Percentiles rank a stretch among this genome's conserved stretches.
These are phyloP conservation scores for Dysmachus trigonus DNA, from an alignment of 2,888 invertebrate species.

Conservation along the genomic window DNA sequence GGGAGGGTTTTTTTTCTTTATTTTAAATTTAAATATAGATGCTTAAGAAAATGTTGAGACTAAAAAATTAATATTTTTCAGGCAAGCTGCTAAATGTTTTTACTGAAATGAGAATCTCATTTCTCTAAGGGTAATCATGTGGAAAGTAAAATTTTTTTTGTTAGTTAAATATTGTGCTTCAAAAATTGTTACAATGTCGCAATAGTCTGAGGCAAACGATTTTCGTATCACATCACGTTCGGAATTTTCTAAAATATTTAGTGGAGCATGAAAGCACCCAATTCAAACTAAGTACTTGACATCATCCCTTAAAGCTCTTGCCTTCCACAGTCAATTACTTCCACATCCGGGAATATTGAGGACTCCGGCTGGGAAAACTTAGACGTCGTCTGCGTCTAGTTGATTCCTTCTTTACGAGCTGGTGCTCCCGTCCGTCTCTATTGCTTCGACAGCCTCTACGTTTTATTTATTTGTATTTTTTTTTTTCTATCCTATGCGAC, in stretches of 20 bases:
- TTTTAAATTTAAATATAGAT: background rate
- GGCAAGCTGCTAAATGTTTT: background rate
- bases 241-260: constrained; percentile 12
- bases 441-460: too few species aligned
- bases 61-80: background rate
- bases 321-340: constrained; percentile 27
- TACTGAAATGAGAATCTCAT: background rate
- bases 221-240: background rate
- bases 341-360: background rate
- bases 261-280: constrained; percentile 19
- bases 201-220: background rate
- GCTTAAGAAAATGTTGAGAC: background rate
- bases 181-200: background rate
- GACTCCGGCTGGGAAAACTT: constrained; percentile 1
- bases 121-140: background rate
- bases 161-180: background rate
- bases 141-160: background rate
- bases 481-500: background rate
- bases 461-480: too few species aligned
- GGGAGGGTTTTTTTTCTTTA: background rate
- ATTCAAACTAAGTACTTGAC: constrained; percentile 32
- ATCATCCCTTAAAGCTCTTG: constrained; percentile 28
- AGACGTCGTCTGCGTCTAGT: constrained; percentile 8
- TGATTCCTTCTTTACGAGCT: background rate
- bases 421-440: background rate